A percentile compares a stretch with the other conserved stretches of the same genome.
Evolutionary conservation across 2,797 vertebrate genomes (phyloP).

Genomic region (Phoeniculus purpureus): DNA sequence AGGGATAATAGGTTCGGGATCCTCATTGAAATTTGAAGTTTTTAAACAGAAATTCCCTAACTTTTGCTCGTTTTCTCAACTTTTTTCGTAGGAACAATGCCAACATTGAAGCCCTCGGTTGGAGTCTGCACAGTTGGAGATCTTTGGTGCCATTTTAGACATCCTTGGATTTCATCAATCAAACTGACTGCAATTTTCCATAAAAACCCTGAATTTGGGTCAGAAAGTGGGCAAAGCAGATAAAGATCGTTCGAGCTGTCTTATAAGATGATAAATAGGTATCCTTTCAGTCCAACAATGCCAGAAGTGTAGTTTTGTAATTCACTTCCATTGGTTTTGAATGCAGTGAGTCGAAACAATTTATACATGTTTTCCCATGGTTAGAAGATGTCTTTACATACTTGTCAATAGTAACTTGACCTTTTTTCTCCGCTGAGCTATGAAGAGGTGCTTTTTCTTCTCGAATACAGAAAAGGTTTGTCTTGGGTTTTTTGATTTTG

Average conservation of each 20-base stretch:
- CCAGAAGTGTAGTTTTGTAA: conserved; percentile 84
- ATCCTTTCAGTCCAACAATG: conserved; percentile 94
- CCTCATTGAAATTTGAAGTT: conserved; percentile 89
- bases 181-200: conserved; percentile 99
- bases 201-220: conserved; percentile 99
- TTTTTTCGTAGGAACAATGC: conserved; percentile 93
- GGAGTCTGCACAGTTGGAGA: conserved; percentile 98
- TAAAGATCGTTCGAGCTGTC: conserved; percentile 98
- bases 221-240: conserved; percentile 95
- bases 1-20: conserved; percentile 89
- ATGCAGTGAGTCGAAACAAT: conserved; percentile 82
- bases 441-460: not conserved
- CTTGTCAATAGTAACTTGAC: conserved; percentile 79
- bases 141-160: conserved; percentile 97
- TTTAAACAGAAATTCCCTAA: conserved; percentile 92
- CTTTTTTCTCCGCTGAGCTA: conserved; percentile 68
- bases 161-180: conserved; percentile 99
- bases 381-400: conserved; percentile 78
- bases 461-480: conserved; percentile 32
- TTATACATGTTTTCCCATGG: conserved; percentile 83
- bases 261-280: conserved; percentile 99
- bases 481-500: not conserved
- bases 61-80: conserved; percentile 95
- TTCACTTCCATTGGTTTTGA: conserved; percentile 81
- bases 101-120: conserved; percentile 97